phyloP scores from a whole-genome alignment of 2,113 vertebrate genomes.

The Daboia siamensis region DNA sequence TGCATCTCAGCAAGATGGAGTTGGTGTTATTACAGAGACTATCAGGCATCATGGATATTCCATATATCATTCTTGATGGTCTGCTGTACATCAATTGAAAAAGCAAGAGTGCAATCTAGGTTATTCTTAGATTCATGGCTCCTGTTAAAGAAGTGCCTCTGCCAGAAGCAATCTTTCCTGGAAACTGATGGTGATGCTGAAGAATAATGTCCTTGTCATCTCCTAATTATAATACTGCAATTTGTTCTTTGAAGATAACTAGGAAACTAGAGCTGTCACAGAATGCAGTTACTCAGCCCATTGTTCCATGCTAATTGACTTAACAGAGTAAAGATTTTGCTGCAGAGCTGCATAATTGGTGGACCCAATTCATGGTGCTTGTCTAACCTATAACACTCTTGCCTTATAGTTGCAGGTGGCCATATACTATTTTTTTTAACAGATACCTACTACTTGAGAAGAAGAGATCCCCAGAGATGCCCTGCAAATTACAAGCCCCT shows the following conservation, averaged over 20 bases:
- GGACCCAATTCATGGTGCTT: not conserved
- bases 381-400: not conserved
- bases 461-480: not conserved
- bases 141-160: not conserved
- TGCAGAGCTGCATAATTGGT: not conserved
- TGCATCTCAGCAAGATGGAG: not conserved
- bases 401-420: not conserved
- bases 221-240: not conserved
- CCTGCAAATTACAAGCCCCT: not conserved
- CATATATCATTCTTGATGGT: not conserved
- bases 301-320: not conserved
- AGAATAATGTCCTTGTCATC: not conserved
- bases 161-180: not conserved
- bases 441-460: not conserved
- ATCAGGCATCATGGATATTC: not conserved
- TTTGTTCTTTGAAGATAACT: not conserved
- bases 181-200: not conserved
- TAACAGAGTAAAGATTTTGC: not conserved
- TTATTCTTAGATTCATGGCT: not conserved
- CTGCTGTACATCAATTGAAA: not conserved
- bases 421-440: not conserved
- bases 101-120: not conserved
- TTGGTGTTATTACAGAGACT: not conserved
- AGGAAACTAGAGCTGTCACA: not conserved
- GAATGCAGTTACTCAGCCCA: not conserved